Conservation (phyloP, 1,140 invertebrate genomes). For the Melitaea cinxia region DNA sequence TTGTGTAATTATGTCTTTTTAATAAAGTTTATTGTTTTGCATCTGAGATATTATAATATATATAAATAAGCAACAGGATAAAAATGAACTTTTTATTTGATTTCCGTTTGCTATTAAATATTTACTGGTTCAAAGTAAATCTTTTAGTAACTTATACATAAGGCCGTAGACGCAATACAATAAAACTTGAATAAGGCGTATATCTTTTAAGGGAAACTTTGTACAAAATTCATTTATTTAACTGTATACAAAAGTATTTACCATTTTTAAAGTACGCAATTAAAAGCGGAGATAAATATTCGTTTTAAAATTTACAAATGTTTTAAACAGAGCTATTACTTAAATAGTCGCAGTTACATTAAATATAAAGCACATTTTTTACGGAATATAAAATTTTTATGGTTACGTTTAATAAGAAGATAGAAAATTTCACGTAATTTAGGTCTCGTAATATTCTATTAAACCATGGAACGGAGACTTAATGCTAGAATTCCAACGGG, state of each 20-base stretch:
- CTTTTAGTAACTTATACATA: not conserved
- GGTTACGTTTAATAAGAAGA: not conserved
- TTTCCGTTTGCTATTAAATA: too few species aligned
- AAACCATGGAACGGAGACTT: not conserved
- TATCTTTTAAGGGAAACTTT: not conserved
- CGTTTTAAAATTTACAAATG: not conserved
- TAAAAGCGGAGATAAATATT: slow-evolving; percentile 10
- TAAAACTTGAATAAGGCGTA: not conserved
- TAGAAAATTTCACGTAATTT: slow-evolving; percentile 14
- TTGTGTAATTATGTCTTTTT: too few species aligned
- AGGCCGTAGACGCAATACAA: not conserved
- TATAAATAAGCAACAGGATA: too few species aligned
- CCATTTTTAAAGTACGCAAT: slow-evolving; percentile 6
- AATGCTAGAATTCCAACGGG: slow-evolving; percentile 23
- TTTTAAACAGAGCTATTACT: slow-evolving; percentile 8
- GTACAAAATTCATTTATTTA: not conserved
- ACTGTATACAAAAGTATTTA: not conserved
- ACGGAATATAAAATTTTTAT: not conserved
- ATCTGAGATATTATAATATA: too few species aligned
- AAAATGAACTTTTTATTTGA: too few species aligned
- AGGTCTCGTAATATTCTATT: not conserved
- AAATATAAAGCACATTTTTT: not conserved
- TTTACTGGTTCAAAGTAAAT: not conserved
- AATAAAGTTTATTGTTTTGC: too few species aligned
- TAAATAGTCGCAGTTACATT: not conserved